Percentiles rank a stretch among this genome's conserved stretches.
Conservation (phyloP, 2,113 vertebrate genomes). For the Lanius collurio region DNA sequence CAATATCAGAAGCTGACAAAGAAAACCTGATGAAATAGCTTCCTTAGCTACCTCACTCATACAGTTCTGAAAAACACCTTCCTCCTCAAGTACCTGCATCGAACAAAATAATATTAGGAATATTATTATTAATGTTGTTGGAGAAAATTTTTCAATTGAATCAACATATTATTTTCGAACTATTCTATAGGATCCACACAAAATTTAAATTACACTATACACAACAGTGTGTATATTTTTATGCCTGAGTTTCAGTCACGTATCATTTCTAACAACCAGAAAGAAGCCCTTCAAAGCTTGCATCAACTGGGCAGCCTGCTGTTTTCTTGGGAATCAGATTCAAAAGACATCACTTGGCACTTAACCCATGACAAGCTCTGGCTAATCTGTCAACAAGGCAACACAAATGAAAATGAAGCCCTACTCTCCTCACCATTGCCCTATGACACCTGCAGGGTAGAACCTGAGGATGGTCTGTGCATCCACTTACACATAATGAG, state of each 20-base stretch:
- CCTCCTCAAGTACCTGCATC: neutral
- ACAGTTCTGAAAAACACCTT: neutral
- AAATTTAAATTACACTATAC: neutral
- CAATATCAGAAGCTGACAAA: neutral
- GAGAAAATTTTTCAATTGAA: neutral
- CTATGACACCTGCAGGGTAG: neutral
- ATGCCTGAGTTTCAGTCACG: neutral
- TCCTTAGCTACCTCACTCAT: neutral
- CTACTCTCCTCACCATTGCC: neutral
- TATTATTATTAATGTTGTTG: neutral
- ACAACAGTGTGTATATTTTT: neutral
- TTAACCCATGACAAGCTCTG: neutral
- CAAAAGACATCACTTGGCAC: constrained; percentile 49
- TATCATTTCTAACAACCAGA: constrained; percentile 45
- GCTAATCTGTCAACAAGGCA: constrained; percentile 50
- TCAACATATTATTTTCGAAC: neutral
- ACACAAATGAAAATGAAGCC: constrained; percentile 16
- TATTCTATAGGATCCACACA: neutral
- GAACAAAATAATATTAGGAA: neutral
- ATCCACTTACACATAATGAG: neutral
- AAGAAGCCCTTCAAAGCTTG: constrained; percentile 26
- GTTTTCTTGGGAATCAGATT: constrained; percentile 61
- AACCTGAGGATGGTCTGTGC: neutral
- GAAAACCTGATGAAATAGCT: neutral
- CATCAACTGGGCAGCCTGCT: constrained; percentile 4